Evolutionary conservation across 2,888 invertebrate genomes (phyloP), one percentile per base, ranked within the genome.

Genomic region (Cheilosia scutellata): DNA sequence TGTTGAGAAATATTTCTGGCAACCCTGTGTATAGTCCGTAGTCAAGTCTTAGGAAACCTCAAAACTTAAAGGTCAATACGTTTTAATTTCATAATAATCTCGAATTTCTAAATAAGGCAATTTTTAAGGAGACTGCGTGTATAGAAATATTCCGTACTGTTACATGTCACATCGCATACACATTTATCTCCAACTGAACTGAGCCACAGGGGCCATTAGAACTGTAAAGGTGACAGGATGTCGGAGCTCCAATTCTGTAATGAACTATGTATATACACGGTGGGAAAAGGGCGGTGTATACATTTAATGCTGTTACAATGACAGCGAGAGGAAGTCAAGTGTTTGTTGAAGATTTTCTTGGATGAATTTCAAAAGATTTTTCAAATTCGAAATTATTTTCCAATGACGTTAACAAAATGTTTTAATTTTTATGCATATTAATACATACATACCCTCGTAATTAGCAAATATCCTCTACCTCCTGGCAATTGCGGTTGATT

Each of bases 301-400:
- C 49, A 49, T n/a, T 37, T 37, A 4, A 63, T 20, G 31, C 47
- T 16, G 11, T 20, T 63, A 63, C 44, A 65, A 65, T 65, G 49
- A 33, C 63, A 49, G 33, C 33, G 25, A 49, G 49, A 7, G 47
- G 63, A 63, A n/a, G 49, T 51, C 51, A 51, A 65, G 49, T 65
- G n/a, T 65, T 37, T 11, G 51, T 11, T 51, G 5, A 33, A 47
- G 16, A 37, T 49, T 6, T 33, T n/a, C 20, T 47, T 6, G 47
- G 20, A 65, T 20, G 5, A 51, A 27, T 16, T 20, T n/a, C n/a
- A n/a, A 51, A 33, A 13, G 49, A 13, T 20, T 33, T 25, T 33
- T 33, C 25, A 42, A 0, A 1, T 42, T 4, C 1, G 5, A 5
- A 16, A n/a, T 16, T 5, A 6, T 44, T 44, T 16, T 16, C 6